Evolutionary conservation across 2,113 vertebrate genomes (phyloP).

Genomic region (Ochotona curzoniae): DNA sequence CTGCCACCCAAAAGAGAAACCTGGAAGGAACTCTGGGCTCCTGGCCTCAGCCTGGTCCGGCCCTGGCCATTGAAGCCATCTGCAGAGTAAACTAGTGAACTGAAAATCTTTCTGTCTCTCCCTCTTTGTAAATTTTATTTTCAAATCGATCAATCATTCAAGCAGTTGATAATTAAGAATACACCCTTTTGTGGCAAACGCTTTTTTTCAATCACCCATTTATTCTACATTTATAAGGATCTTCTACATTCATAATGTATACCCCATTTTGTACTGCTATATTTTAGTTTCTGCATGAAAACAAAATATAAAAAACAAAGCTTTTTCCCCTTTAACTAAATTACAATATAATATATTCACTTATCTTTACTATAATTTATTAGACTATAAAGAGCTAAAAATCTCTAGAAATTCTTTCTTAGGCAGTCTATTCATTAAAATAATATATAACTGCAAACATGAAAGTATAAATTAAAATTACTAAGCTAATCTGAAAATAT

Average conservation of each 20-base stretch:
- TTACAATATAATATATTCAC: not conserved
- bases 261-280: not conserved
- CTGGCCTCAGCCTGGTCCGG: too few species aligned
- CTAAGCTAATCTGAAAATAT: not conserved
- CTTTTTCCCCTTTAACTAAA: not conserved
- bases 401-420: not conserved
- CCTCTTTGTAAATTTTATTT: too few species aligned
- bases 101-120: too few species aligned
- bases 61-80: too few species aligned
- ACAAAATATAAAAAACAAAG: not conserved
- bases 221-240: not conserved
- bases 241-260: not conserved
- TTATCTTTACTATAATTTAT: not conserved
- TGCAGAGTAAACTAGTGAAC: too few species aligned
- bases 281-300: slow-evolving; percentile 14
- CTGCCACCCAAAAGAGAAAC: too few species aligned
- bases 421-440: not conserved
- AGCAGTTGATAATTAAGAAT: too few species aligned
- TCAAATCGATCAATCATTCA: too few species aligned
- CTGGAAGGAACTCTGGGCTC: too few species aligned
- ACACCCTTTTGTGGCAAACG: not conserved
- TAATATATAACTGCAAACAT: not conserved
- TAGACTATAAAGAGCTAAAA: not conserved
- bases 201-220: not conserved
- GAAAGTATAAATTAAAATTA: not conserved